phyloP scores from a whole-genome alignment of 2,113 vertebrate species.

The Catharus fuscescens region DNA sequence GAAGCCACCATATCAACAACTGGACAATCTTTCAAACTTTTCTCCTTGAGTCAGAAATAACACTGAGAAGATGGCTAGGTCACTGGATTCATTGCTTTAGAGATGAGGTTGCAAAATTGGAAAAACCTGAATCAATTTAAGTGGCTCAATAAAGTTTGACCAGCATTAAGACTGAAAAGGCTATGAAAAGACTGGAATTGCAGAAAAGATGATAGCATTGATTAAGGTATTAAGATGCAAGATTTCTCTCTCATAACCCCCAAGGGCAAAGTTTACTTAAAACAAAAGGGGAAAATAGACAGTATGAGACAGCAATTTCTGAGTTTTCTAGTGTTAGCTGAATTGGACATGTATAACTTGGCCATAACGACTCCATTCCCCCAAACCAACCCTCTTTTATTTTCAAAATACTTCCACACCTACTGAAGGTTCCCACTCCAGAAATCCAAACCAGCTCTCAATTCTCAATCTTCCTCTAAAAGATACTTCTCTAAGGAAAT shows the following conservation, averaged over 20 bases:
- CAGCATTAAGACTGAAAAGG: background rate
- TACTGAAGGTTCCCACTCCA: background rate
- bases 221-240: background rate
- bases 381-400: background rate
- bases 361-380: fast-evolving
- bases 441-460: background rate
- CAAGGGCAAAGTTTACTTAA: background rate
- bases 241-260: background rate
- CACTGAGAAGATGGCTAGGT: background rate
- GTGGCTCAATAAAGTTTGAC: conserved; percentile 21
- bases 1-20: background rate
- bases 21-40: background rate
- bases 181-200: background rate
- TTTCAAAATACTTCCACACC: background rate
- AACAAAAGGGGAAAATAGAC: background rate
- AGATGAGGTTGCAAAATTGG: conserved; percentile 15
- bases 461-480: background rate
- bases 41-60: background rate
- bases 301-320: background rate
- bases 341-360: background rate
- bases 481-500: background rate
- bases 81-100: background rate
- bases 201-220: conserved; percentile 17
- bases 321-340: background rate
- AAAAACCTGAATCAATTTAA: conserved; percentile 12